These are phyloP conservation scores for Dromius quadrimaculatus DNA, from an alignment of 2,888 invertebrate genomes.

Conservation along the genomic window DNA sequence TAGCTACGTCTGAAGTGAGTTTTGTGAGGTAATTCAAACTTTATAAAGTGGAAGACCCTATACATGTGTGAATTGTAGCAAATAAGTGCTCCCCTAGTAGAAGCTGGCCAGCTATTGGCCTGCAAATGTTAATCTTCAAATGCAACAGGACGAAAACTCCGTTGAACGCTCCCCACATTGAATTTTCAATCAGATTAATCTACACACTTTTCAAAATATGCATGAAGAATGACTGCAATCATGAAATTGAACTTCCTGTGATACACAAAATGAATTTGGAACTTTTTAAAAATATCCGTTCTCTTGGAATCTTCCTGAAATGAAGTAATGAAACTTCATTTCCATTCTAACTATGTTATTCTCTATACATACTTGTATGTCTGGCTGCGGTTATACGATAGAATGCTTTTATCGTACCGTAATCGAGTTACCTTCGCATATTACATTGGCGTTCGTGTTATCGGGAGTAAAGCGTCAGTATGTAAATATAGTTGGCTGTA, in stretches of 20 bases:
- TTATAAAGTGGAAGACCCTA: too few relatives aligned
- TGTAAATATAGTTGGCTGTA: constrained; percentile 16
- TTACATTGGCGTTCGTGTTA: constrained; percentile 11
- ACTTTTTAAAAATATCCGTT: too few relatives aligned
- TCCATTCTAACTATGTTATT: background rate
- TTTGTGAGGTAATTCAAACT: too few relatives aligned
- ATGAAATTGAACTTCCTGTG: constrained; percentile 31
- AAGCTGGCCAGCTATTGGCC: constrained; percentile 36
- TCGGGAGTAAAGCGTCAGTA: background rate
- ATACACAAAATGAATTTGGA: background rate
- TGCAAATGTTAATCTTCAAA: constrained; percentile 49
- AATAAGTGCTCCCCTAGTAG: constrained; percentile 18
- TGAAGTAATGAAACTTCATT: background rate
- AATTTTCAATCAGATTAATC: constrained; percentile 47
- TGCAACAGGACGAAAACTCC: constrained; percentile 22
- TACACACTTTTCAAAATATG: constrained; percentile 46
- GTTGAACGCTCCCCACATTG: constrained; percentile 1
- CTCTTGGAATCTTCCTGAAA: too few relatives aligned
- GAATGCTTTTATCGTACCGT: constrained; percentile 22
- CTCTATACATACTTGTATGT: background rate
- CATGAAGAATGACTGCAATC: constrained; percentile 44
- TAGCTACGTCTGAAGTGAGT: too few relatives aligned
- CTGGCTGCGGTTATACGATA: constrained; percentile 13
- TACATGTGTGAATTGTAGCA: constrained; percentile 5
- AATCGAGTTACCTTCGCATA: constrained; percentile 32